Evolutionary conservation across 2,888 invertebrate species (phyloP).

Genomic region (Hartigia nigra): DNA sequence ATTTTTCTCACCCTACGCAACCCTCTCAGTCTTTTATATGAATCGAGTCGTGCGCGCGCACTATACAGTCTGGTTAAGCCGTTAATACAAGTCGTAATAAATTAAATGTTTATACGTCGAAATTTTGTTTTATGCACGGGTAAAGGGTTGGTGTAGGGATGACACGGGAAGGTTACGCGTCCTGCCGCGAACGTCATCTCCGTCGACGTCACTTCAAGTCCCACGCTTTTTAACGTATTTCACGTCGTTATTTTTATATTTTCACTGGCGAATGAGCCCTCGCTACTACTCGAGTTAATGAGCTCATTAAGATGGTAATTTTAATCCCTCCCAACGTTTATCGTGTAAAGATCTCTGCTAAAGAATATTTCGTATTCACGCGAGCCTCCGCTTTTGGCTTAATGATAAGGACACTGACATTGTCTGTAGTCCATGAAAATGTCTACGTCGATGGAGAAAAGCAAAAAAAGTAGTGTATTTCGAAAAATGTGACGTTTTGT

Average conservation of each 20-base stretch:
- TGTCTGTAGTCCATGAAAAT: slow-evolving; percentile 2
- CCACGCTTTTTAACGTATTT: slow-evolving; percentile 7
- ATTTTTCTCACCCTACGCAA: not conserved
- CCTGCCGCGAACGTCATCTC: not conserved
- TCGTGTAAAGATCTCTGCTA: slow-evolving; percentile 16
- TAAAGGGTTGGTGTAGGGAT: not conserved
- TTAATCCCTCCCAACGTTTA: slow-evolving; percentile 14
- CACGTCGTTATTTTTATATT: slow-evolving; percentile 9
- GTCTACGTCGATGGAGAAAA: not conserved
- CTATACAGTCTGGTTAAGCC: not conserved
- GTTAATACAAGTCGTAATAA: slow-evolving; percentile 47
- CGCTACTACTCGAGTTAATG: slow-evolving; percentile 20
- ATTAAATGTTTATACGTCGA: slow-evolving; percentile 51
- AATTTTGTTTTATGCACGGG: not conserved
- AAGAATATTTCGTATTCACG: not conserved
- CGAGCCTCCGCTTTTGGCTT: slow-evolving; percentile 4
- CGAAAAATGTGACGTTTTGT: too few species aligned
- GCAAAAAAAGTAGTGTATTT: too few species aligned
- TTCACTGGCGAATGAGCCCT: slow-evolving; percentile 3
- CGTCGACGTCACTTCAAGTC: not conserved
- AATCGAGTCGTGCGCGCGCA: not conserved
- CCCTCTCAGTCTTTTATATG: not conserved
- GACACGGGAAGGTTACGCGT: not conserved
- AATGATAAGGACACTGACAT: slow-evolving; percentile 11
- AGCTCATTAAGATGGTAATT: slow-evolving; percentile 29